Conservation (phyloP, 2,888 invertebrate species). For the Halictus quadricinctus region DNA sequence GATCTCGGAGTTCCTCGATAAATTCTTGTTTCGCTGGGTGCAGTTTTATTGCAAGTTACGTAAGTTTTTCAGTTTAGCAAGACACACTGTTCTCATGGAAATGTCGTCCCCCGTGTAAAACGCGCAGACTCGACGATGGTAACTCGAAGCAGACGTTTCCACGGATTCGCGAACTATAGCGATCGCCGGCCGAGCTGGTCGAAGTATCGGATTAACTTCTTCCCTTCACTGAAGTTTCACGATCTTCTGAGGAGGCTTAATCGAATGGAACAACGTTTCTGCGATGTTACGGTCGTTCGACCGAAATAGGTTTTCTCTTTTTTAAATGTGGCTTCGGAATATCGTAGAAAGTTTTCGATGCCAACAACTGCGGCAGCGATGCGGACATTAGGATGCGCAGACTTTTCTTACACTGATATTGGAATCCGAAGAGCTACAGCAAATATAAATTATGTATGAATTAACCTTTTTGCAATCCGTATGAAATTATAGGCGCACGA, state of each 20-base stretch:
- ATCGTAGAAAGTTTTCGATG: neutral
- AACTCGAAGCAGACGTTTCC: neutral
- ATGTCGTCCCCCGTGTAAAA: too few relatives aligned
- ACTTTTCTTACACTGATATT: neutral
- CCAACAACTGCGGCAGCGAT: neutral
- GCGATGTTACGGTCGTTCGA: neutral
- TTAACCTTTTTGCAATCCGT: too few relatives aligned
- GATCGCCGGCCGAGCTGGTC: neutral
- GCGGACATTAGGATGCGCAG: neutral
- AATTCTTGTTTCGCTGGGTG: neutral
- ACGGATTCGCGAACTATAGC: neutral
- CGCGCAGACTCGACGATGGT: too few relatives aligned
- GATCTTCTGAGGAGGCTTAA: neutral
- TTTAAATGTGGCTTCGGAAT: slow-evolving; percentile 4
- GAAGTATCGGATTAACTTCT: slow-evolving; percentile 6
- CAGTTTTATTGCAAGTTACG: neutral
- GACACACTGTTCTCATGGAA: too few relatives aligned
- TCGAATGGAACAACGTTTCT: neutral
- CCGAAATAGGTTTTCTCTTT: slow-evolving; percentile 11
- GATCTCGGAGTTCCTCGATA: neutral
- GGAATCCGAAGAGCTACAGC: too few relatives aligned
- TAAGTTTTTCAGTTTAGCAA: neutral
- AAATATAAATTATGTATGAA: too few relatives aligned
- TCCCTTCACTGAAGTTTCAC: slow-evolving; percentile 10
- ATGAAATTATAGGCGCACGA: too few relatives aligned